Base-by-base conservation (phyloP, 2,113 vertebrate species). In the Spea multiplicata region DNA sequence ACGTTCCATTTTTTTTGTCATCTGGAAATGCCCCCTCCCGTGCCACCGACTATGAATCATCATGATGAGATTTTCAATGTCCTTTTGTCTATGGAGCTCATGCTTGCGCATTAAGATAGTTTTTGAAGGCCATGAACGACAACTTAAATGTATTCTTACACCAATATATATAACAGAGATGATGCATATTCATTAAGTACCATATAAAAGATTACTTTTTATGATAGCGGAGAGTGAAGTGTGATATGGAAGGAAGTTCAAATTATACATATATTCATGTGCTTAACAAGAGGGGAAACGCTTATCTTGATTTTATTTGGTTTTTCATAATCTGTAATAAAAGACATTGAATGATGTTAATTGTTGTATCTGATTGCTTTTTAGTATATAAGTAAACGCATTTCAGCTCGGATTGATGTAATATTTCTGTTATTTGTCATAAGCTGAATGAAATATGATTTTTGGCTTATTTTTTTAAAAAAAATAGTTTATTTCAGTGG, bases 321-420 rank as follows among this genome's bases (percentile, higher is more conserved):
- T 48, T 80, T 74, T 50, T 66, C 10, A 9, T 80, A 74, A 74
- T 80, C 71, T 59, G 78, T 50, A 59, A 80, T 80, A 47, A 80
- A 80, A 55, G 46, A 64, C 71, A 68, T 68, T 74, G 71, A 68
- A 74, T 68, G 71, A 14, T 67, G 64, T 71, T 67, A 74, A 80
- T 80, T 73, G 62, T 80, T 74, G 64, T 78, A 66, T 71, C 13
- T 68, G 78, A 80, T 74, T 80, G 71, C 71, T n/a, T 46, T 45
- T 68, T 47, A 45, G 16, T 49, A 10, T 68, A 73, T 68, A 30
- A 30, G 70, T 71, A 80, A 80, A 80, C 78, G 74, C 55, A 67
- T 67, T 74, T 74, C n/a, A 61, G 78, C 70, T 66, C 52, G 74
- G 59, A 80, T 66, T 68, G 61, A 61, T 16, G 44, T 67, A 67